Conservation (phyloP, 2,797 vertebrate species). For the Anolis apletophallus region DNA sequence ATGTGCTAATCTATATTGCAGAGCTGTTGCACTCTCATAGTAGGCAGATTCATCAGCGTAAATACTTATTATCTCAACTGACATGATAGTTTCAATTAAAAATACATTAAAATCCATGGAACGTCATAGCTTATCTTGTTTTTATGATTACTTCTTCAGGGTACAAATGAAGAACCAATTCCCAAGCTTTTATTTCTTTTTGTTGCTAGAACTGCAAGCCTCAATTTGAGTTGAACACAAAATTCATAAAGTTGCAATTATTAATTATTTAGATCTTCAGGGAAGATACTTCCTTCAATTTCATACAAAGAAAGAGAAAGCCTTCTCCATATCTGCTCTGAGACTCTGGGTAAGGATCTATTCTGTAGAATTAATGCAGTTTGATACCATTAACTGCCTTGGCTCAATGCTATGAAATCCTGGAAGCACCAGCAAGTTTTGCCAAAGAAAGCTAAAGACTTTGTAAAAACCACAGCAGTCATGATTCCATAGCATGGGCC, state of each 20-base stretch:
- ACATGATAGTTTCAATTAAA: background rate
- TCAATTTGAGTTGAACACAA: background rate
- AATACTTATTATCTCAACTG: background rate
- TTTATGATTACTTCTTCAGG: background rate
- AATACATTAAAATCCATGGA: background rate
- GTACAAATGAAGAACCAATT: background rate
- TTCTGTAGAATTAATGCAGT: too few relatives aligned
- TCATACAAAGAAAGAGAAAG: too few relatives aligned
- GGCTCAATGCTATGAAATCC: too few relatives aligned
- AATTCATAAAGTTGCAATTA: background rate
- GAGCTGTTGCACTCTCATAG: background rate
- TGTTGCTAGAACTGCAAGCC: background rate
- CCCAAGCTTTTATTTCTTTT: background rate
- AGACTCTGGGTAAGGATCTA: too few relatives aligned
- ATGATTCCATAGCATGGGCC: too few relatives aligned
- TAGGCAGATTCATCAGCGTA: background rate
- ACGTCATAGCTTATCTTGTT: background rate
- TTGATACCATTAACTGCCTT: too few relatives aligned
- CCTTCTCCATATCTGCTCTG: too few relatives aligned
- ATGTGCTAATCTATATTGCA: background rate
- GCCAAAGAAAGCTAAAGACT: too few relatives aligned
- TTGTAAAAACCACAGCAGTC: too few relatives aligned
- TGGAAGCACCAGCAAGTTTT: too few relatives aligned
- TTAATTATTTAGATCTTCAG: background rate
- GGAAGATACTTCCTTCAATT: too few relatives aligned